These are phyloP conservation scores for Trissolcus basalis DNA, from an alignment of 1,140 invertebrate species.

Conservation along the genomic window DNA sequence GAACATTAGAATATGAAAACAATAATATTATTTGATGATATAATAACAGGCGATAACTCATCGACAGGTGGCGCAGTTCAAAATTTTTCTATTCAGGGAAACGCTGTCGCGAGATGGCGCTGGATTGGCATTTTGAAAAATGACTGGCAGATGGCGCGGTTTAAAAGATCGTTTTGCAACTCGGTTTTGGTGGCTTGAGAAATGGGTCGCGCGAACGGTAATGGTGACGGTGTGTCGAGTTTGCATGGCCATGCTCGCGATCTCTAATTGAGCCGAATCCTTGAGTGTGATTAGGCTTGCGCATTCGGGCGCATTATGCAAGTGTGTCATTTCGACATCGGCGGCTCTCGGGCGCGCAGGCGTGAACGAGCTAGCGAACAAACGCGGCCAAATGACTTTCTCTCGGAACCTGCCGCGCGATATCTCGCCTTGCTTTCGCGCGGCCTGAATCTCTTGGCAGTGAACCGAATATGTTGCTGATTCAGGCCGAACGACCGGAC, in stretches of 20 bases:
- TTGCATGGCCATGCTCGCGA: slow-evolving; percentile 47
- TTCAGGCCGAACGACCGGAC: slow-evolving; percentile 48
- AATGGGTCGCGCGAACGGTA: neutral
- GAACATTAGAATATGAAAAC: too few relatives aligned
- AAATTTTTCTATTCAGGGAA: neutral
- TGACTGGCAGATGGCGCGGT: neutral
- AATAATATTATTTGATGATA: too few relatives aligned
- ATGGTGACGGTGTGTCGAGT: neutral
- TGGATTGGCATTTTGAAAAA: neutral
- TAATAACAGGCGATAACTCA: too few relatives aligned
- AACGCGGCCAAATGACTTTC: slow-evolving; percentile 62
- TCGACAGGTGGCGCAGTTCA: too few relatives aligned
- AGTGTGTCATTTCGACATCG: slow-evolving; percentile 60
- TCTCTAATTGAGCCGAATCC: slow-evolving; percentile 59
- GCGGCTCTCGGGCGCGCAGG: slow-evolving; percentile 28
- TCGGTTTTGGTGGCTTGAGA: neutral
- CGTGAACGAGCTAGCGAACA: slow-evolving; percentile 42
- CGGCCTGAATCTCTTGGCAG: slow-evolving; percentile 63
- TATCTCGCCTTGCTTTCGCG: slow-evolving; percentile 60
- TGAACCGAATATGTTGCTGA: slow-evolving; percentile 59
- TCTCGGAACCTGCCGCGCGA: slow-evolving; percentile 58
- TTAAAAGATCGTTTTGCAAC: slow-evolving; percentile 1
- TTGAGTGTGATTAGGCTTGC: slow-evolving; percentile 55
- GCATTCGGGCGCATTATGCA: slow-evolving; percentile 53
- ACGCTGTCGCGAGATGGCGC: too few relatives aligned